Conservation (phyloP, 1,140 invertebrate species). For the Drosophila cardini region DNA sequence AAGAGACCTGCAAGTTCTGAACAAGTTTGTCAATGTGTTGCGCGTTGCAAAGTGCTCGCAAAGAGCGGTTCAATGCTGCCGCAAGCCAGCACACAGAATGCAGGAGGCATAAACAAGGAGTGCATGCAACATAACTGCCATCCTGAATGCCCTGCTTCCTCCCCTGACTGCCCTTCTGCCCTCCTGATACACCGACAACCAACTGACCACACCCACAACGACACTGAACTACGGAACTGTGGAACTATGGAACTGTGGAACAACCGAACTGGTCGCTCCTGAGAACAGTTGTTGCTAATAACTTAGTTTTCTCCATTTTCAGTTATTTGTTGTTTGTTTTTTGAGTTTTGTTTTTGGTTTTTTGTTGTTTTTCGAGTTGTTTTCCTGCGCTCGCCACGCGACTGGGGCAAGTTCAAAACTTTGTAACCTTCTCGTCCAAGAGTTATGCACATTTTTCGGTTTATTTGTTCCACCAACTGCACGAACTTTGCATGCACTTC, state of each 20-base stretch:
- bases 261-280: slow-evolving; percentile 8
- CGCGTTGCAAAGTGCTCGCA: slow-evolving; percentile 9
- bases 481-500: slow-evolving; percentile 55
- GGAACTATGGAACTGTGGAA: not conserved
- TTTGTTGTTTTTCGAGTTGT: slow-evolving; percentile 17
- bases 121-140: slow-evolving; percentile 34
- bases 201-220: slow-evolving; percentile 54
- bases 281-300: slow-evolving; percentile 69
- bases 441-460: slow-evolving; percentile 61
- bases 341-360: not conserved
- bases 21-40: slow-evolving; percentile 51
- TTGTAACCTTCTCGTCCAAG: slow-evolving; percentile 42
- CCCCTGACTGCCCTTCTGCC: not conserved
- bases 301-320: slow-evolving; percentile 65
- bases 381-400: slow-evolving; percentile 30
- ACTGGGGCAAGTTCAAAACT: slow-evolving; percentile 63
- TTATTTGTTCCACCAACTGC: slow-evolving; percentile 53
- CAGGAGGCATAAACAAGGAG: slow-evolving; percentile 70
- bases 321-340: slow-evolving; percentile 8
- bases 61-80: slow-evolving; percentile 51
- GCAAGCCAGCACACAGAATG: slow-evolving; percentile 66
- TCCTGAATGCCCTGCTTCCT: not conserved
- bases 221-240: slow-evolving; percentile 1
- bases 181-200: not conserved
- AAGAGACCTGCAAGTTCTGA: not conserved